Evolutionary conservation across 2,797 vertebrate species (phyloP).

Genomic region (Tamandua tetradactyla): DNA sequence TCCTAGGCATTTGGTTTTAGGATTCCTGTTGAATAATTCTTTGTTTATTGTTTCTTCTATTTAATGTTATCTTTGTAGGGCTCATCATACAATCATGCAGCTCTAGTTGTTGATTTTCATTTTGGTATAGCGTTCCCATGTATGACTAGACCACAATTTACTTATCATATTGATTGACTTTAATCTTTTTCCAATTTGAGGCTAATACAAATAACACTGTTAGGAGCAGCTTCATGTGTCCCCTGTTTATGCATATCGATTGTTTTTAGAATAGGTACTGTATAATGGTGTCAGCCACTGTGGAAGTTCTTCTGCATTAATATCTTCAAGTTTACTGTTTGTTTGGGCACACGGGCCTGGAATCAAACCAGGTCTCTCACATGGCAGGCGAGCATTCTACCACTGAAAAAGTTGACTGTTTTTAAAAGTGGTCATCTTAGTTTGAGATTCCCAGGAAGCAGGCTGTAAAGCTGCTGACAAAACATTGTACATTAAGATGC

Average conservation of each 20-base stretch:
- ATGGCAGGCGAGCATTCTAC: no score
- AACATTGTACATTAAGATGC: no score
- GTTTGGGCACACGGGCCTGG: no score
- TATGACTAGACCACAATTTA: background rate
- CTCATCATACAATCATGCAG: background rate
- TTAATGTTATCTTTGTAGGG: background rate
- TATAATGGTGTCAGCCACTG: background rate
- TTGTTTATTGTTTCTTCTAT: background rate
- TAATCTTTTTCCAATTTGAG: background rate
- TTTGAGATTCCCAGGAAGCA: no score
- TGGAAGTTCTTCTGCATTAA: no score
- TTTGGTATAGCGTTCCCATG: background rate
- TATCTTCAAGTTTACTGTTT: no score
- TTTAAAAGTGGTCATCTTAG: no score
- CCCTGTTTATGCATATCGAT: background rate
- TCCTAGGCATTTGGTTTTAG: background rate
- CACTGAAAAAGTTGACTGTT: no score
- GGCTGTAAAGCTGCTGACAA: no score
- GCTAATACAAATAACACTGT: background rate
- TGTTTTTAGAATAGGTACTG: background rate
- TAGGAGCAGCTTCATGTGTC: background rate
- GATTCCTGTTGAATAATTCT: background rate
- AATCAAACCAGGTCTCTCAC: no score
- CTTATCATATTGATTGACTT: background rate
- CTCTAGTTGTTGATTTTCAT: background rate